Conservation (phyloP, 2,113 vertebrate genomes). For the Phaetusa simplex region DNA sequence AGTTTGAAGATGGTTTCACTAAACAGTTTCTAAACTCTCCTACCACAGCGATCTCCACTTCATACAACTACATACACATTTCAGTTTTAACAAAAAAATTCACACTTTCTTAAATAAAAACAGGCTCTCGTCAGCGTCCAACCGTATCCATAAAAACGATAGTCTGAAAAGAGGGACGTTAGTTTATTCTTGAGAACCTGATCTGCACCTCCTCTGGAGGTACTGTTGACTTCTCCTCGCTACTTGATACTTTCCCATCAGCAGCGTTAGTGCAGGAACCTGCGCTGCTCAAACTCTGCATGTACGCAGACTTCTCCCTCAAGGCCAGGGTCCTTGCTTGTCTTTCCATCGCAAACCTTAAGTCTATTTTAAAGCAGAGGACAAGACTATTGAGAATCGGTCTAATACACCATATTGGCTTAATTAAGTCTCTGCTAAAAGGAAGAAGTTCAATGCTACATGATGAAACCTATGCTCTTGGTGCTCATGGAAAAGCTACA, state of each 20-base stretch:
- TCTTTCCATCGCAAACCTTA: slow-evolving; percentile 38
- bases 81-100: neutral
- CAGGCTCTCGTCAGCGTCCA: neutral
- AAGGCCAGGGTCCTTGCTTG: slow-evolving; percentile 9
- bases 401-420: neutral
- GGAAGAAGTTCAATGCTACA: neutral
- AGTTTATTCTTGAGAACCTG: neutral
- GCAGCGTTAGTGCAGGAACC: neutral
- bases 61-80: neutral
- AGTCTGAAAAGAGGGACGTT: neutral
- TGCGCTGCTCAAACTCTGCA: neutral
- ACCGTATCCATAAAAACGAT: neutral
- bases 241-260: neutral
- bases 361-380: neutral
- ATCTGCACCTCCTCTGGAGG: neutral
- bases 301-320: neutral
- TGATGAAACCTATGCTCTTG: neutral
- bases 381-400: neutral
- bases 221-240: neutral
- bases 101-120: neutral
- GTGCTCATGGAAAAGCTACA: neutral
- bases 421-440: neutral
- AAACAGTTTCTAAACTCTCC: neutral
- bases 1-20: neutral
- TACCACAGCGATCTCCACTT: neutral